Conservation (phyloP, 2,797 vertebrate genomes). For the Gadopsis marmoratus region DNA sequence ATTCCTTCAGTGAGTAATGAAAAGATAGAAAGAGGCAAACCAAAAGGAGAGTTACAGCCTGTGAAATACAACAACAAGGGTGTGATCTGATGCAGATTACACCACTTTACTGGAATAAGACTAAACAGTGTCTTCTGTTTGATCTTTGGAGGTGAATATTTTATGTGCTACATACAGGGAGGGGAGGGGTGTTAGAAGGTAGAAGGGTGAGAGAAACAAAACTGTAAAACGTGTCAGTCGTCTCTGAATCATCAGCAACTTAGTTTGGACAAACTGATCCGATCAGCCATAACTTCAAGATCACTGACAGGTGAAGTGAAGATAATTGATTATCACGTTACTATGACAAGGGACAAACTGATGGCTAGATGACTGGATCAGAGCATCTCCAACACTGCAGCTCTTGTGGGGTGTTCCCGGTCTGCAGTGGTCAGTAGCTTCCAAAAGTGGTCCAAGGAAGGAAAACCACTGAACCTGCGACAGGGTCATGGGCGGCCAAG, state of each 20-base stretch:
- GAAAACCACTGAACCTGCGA: too few species aligned
- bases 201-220: neutral
- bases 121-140: slow-evolving; percentile 7
- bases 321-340: too few species aligned
- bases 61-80: slow-evolving; percentile 19
- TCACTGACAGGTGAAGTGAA: too few species aligned
- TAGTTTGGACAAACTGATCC: neutral
- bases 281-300: too few species aligned
- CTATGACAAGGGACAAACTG: too few species aligned
- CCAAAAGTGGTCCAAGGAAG: too few species aligned
- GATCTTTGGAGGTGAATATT: slow-evolving; percentile 10
- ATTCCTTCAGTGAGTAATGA: neutral
- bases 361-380: too few species aligned
- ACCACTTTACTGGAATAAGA: slow-evolving; percentile 19
- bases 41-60: neutral
- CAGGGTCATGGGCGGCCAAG: too few species aligned
- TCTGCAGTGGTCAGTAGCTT: too few species aligned
- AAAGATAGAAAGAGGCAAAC: neutral
- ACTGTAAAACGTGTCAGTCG: neutral
- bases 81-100: slow-evolving; percentile 25
- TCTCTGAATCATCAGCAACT: neutral
- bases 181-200: neutral
- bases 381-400: too few species aligned
- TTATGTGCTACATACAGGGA: neutral
- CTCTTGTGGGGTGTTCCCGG: too few species aligned